Evolutionary conservation across 2,113 vertebrate species (phyloP).

Genomic region (Falco punctatus): DNA sequence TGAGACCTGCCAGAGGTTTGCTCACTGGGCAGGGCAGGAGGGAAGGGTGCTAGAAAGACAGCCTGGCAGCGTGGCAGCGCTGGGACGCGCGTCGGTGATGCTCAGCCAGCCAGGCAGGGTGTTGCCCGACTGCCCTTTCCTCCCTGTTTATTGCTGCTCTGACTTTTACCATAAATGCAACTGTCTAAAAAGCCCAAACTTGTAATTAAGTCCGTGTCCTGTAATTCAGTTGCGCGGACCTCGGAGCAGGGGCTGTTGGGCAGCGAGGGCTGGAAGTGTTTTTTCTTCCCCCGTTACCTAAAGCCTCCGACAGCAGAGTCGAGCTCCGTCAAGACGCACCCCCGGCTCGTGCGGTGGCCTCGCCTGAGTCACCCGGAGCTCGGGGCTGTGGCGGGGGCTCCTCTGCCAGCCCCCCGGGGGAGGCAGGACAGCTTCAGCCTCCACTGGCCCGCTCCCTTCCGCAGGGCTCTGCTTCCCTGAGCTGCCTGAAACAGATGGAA

Average conservation of each 20-base stretch:
- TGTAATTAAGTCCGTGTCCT: accelerated
- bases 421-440: neutral
- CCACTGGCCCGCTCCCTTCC: neutral
- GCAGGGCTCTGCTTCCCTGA: neutral
- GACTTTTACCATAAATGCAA: neutral
- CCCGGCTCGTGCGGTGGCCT: neutral
- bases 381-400: neutral
- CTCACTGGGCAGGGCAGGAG: neutral
- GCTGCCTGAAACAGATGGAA: neutral
- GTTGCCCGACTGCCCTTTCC: neutral
- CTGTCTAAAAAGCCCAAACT: neutral
- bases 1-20: neutral
- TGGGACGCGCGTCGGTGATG: neutral
- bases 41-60: neutral
- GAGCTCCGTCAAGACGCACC: accelerated
- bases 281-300: neutral
- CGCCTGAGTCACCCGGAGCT: neutral
- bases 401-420: neutral
- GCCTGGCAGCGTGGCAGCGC: neutral
- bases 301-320: neutral
- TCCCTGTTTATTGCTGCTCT: neutral
- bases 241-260: neutral
- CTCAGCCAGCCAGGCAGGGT: neutral
- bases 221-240: accelerated
- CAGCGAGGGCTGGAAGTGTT: neutral